A percentile compares a stretch with the other conserved stretches of the same genome.
Conservation (phyloP, 2,113 vertebrate genomes). For the Ameiurus melas region DNA sequence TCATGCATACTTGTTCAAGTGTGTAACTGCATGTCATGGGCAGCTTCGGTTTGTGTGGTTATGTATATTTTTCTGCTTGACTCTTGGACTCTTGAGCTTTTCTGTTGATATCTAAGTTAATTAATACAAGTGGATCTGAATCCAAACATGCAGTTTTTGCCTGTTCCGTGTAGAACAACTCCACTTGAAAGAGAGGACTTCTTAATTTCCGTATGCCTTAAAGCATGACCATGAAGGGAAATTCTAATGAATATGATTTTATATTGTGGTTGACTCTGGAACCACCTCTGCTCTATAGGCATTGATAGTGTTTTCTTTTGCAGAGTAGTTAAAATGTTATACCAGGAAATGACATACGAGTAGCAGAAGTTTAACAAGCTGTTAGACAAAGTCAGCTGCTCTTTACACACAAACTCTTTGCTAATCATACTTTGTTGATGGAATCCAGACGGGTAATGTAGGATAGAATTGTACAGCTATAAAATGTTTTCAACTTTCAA, state of each 20-base stretch:
- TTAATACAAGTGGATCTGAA: constrained; percentile 44
- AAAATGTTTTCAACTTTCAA: not conserved
- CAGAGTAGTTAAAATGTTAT: constrained; percentile 17
- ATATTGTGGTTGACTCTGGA: not conserved
- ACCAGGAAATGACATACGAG: constrained; percentile 29
- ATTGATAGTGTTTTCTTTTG: constrained; percentile 18
- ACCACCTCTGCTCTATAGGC: not conserved
- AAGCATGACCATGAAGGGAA: not conserved
- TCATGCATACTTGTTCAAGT: constrained; percentile 67
- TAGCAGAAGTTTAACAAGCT: constrained; percentile 45
- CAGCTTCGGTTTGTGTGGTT: constrained; percentile 35
- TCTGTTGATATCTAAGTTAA: constrained; percentile 37
- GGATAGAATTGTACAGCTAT: not conserved
- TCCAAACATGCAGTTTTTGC: constrained; percentile 34
- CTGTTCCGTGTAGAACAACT: not conserved
- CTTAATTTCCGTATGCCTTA: constrained; percentile 19
- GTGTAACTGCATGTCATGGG: constrained; percentile 59
- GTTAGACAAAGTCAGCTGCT: constrained; percentile 19
- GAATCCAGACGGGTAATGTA: not conserved
- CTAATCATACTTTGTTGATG: constrained; percentile 39
- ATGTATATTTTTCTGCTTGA: constrained; percentile 30
- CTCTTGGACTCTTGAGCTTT: not conserved
- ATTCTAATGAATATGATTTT: constrained; percentile 1
- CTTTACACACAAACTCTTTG: constrained; percentile 33
- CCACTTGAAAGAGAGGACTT: not conserved